phyloP scores from a whole-genome alignment of 2,888 invertebrate species.

The Calameuta filiformis region DNA sequence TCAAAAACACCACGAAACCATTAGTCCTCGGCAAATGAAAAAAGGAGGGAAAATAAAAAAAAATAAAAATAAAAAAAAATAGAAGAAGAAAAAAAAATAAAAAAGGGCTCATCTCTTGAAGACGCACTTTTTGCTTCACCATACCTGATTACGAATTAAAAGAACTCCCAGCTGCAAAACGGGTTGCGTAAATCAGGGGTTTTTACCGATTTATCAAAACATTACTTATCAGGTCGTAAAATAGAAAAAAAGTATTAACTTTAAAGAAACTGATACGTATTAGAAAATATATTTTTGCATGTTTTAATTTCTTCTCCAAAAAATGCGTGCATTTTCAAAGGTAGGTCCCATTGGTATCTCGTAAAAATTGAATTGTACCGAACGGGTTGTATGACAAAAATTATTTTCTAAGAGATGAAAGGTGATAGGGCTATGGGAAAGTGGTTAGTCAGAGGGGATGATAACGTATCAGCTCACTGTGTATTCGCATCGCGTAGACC shows the following conservation, averaged over 20 bases:
- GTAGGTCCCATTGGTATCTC: background rate
- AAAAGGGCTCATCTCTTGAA: background rate
- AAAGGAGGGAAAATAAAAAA: conserved; percentile 11
- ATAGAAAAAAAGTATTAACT: background rate
- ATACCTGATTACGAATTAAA: background rate
- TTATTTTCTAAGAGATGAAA: background rate
- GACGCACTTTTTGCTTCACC: background rate
- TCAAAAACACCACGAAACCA: background rate
- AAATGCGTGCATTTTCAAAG: background rate
- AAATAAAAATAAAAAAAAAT: conserved; percentile 18
- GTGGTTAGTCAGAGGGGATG: too few relatives aligned
- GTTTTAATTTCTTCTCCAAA: background rate
- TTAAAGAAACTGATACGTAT: background rate
- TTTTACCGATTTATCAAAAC: background rate
- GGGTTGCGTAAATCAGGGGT: background rate
- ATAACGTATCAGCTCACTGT: too few relatives aligned
- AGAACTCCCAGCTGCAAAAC: background rate
- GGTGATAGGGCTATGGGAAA: background rate
- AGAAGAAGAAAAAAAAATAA: background rate
- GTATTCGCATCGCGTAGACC: too few relatives aligned
- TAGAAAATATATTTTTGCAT: background rate
- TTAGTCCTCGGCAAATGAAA: background rate
- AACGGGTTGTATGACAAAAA: background rate
- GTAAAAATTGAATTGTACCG: background rate
- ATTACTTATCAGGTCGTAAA: background rate